Base-by-base conservation (phyloP, 92 coral and sea anemone genomes). In the Heliopora coerulea region DNA sequence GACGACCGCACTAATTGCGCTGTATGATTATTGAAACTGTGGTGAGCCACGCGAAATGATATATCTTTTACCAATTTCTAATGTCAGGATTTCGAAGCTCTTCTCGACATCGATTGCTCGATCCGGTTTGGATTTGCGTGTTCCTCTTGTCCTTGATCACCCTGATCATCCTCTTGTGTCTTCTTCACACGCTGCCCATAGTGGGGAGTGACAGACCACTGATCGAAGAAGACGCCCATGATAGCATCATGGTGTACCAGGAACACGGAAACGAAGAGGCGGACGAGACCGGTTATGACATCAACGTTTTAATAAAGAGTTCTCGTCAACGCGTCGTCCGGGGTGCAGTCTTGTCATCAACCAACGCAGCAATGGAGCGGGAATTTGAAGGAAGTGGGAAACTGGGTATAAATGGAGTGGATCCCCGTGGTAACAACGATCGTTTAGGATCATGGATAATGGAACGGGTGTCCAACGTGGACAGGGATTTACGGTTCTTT, bases 241-340 rank as follows among this genome's bases (percentile, higher is more conserved):
- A 92, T 79, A 92, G 90, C 84, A 86, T 92, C 65, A 91, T 96
- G 62, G 96, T 89, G 32, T 92, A 92, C 89, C 97, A 92, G 81
- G 97, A 92, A 81, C 96, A 92, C 42, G 96, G 97, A 27, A 91
- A 88, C 18, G 97, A 96, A n/a, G 96, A 89, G 82, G 90, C 77
- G 76, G 97, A 92, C 78, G 88, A 88, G 84, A 87, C 84, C 73
- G 91, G 92, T 46, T 92, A 92, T 62, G 97, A 92, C 76, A 87
- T 92, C 62, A 68, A 81, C 23, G 78, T 82, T 82, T 84, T 92
- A 37, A 89, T 89, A 92, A 89, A 92, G 68, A 86, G 89, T 78
- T 75, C 74, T 17, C 74, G 72, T 28, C 72, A 34, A 19, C 72
- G n/a, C 14, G n/a, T 46, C 14, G n/a, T 3, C 14, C 42, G 42